Conservation (phyloP, 2,888 invertebrate species). For the Anthoptus insignis region DNA sequence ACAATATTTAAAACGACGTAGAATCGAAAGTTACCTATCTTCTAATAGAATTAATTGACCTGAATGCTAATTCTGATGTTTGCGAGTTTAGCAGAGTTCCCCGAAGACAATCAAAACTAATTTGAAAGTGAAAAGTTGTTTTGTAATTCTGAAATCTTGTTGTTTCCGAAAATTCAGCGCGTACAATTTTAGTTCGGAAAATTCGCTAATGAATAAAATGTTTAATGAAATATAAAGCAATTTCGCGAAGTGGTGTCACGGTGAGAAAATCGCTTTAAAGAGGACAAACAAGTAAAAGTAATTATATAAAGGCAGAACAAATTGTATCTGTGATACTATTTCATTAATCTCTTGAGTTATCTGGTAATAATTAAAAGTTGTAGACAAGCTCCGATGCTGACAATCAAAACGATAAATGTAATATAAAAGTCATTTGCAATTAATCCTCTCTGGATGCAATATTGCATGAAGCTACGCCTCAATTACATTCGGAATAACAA, state of each 20-base stretch:
- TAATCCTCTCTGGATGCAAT: neutral
- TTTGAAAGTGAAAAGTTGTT: conserved; percentile 13
- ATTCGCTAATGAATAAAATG: conserved; percentile 10
- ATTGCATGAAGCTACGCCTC: conserved; percentile 1
- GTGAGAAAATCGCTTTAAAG: neutral
- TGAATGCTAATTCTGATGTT: conserved; percentile 9
- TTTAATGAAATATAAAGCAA: conserved; percentile 3
- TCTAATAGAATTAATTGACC: conserved; percentile 4
- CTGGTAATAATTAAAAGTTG: too few relatives aligned
- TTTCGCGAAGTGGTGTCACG: neutral
- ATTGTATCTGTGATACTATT: too few relatives aligned
- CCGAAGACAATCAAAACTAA: conserved; percentile 9
- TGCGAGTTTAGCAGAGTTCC: conserved; percentile 1
- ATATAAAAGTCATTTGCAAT: neutral
- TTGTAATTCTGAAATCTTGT: conserved; percentile 14
- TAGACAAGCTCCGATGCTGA: too few relatives aligned
- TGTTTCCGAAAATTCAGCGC: neutral
- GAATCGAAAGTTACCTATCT: neutral
- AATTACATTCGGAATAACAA: conserved; percentile 20
- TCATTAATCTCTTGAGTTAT: too few relatives aligned
- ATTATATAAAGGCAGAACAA: neutral
- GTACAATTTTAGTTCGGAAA: neutral
- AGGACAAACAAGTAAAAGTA: neutral
- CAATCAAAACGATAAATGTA: neutral
- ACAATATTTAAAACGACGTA: neutral